These are phyloP conservation scores for Pseudococcus longispinus DNA, from an alignment of 2,888 invertebrate species.

Conservation along the genomic window DNA sequence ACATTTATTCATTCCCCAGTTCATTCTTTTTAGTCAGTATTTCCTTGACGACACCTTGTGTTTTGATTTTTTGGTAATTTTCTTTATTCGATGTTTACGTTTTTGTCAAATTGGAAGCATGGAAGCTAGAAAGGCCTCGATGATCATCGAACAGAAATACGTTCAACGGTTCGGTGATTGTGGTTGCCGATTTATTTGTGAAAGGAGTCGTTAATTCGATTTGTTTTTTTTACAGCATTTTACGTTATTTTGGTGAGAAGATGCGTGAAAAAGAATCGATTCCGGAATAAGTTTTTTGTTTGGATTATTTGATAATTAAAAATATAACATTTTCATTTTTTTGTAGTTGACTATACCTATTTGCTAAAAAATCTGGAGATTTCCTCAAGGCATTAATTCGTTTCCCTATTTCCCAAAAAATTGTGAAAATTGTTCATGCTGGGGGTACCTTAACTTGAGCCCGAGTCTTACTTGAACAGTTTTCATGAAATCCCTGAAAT, in stretches of 20 bases:
- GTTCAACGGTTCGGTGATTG: too few species aligned
- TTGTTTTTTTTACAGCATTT: slow-evolving; percentile 6
- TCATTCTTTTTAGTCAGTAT: neutral
- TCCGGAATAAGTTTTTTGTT: neutral
- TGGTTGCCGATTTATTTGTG: neutral
- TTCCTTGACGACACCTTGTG: neutral
- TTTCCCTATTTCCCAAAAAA: too few species aligned
- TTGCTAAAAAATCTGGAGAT: too few species aligned
- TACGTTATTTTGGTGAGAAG: neutral
- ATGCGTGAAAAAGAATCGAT: neutral
- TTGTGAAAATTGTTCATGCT: too few species aligned
- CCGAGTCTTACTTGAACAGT: too few species aligned
- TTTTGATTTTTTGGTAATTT: neutral
- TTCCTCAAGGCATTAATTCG: too few species aligned
- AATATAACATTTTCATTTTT: neutral
- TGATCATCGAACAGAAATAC: too few species aligned
- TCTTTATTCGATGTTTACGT: neutral
- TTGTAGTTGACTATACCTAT: neutral
- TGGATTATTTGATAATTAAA: neutral
- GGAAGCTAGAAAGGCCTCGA: too few species aligned
- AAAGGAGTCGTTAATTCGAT: neutral
- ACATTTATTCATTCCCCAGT: neutral
- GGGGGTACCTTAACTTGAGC: too few species aligned
- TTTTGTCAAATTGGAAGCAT: too few species aligned
- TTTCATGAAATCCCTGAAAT: too few species aligned